Conservation (phyloP, 2,888 invertebrate genomes). For the Lepidocyrtinus sp. region DNA sequence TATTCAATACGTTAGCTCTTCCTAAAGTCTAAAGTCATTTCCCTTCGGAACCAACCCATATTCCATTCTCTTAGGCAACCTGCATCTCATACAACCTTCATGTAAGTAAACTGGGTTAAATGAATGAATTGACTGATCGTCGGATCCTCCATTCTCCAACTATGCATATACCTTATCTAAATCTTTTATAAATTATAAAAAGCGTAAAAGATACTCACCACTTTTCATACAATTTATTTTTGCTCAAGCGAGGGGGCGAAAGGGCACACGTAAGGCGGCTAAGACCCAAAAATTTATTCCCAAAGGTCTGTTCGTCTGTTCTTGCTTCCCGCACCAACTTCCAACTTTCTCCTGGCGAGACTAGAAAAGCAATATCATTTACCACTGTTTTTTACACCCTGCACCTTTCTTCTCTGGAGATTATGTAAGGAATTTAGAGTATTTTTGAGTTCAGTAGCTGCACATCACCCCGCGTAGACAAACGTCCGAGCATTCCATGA, state of each 20-base stretch:
- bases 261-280: not conserved
- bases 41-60: no score
- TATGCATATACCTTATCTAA: no score
- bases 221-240: not conserved
- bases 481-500: not conserved
- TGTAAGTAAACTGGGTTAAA: not conserved
- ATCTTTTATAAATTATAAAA: no score
- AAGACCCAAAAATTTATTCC: not conserved
- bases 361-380: not conserved
- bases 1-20: no score
- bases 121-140: not conserved
- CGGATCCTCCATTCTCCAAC: no score
- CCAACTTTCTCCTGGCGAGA: not conserved
- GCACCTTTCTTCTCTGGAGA: not conserved
- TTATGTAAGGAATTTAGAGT: not conserved
- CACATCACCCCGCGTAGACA: not conserved
- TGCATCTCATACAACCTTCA: no score
- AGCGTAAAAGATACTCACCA: no score
- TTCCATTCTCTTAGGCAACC: no score
- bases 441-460: not conserved
- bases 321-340: not conserved
- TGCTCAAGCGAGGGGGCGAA: not conserved
- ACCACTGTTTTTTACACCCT: not conserved
- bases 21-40: no score
- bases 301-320: not conserved